phyloP scores from a whole-genome alignment of 1,140 invertebrate species.

The Drosophila repleta region DNA sequence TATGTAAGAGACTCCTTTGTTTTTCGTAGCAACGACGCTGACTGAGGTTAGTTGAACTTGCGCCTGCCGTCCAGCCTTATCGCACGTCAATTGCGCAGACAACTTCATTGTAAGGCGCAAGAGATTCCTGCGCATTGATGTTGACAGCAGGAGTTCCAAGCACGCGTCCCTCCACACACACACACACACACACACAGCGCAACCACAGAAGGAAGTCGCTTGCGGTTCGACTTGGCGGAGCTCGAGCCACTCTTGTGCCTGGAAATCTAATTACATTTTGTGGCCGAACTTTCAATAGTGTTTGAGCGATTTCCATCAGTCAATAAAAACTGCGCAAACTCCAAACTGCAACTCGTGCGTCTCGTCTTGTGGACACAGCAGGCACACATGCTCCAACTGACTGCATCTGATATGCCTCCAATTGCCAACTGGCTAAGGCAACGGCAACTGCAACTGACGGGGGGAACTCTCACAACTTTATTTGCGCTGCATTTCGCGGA shows the following conservation, averaged over 20 bases:
- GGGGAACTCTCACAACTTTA: conserved; percentile 65
- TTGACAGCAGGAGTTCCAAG: conserved; percentile 79
- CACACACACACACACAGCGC: no score
- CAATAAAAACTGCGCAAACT: conserved; percentile 59
- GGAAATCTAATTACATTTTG: conserved; percentile 78
- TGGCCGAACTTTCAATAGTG: conserved; percentile 59
- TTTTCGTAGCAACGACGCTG: conserved; percentile 18
- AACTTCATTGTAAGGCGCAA: conserved; percentile 72
- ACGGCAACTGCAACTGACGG: neutral
- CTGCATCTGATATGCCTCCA: conserved; percentile 58
- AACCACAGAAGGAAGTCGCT: conserved; percentile 46
- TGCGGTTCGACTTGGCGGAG: conserved; percentile 6
- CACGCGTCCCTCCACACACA: conserved; percentile 51
- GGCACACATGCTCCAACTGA: conserved; percentile 31
- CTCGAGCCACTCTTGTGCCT: conserved; percentile 5
- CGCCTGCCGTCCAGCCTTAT: conserved; percentile 58
- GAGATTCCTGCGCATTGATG: conserved; percentile 74
- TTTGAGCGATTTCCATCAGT: conserved; percentile 81
- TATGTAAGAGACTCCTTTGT: conserved; percentile 64
- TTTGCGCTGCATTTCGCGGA: conserved; percentile 73
- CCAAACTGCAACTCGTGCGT: conserved; percentile 1
- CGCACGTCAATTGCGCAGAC: conserved; percentile 76
- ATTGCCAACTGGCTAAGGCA: neutral
- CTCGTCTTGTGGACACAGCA: conserved; percentile 43
- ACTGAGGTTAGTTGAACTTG: conserved; percentile 51